phyloP scores from a whole-genome alignment of 2,113 vertebrate genomes.

The Upupa epops region DNA sequence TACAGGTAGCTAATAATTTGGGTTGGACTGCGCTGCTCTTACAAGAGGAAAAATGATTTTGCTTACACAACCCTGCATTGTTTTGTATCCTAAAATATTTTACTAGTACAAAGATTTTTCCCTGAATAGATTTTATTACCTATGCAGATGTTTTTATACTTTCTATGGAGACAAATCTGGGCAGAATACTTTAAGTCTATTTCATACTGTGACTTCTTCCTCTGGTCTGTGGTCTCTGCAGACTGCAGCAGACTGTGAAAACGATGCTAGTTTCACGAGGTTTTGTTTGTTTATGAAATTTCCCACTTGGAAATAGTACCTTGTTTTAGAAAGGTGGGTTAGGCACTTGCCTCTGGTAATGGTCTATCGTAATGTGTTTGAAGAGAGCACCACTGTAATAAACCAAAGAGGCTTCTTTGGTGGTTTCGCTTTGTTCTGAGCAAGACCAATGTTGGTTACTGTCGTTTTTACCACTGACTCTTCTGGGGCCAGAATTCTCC shows the following conservation, averaged over 20 bases:
- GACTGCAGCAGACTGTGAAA: neutral
- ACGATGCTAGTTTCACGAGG: neutral
- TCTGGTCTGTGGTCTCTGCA: slow-evolving; percentile 8
- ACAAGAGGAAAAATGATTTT: neutral
- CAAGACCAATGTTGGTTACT: neutral
- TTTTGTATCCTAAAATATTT: neutral
- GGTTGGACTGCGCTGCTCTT: neutral
- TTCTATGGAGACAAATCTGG: neutral
- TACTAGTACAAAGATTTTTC: neutral
- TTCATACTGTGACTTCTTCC: neutral
- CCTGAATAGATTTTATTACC: slow-evolving; percentile 1
- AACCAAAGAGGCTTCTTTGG: neutral
- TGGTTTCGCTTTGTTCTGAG: neutral
- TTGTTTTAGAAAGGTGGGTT: slow-evolving; percentile 23
- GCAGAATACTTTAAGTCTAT: neutral
- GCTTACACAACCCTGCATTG: neutral
- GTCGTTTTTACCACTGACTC: neutral
- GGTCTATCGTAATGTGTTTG: neutral
- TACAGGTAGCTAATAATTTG: neutral
- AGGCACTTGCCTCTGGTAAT: neutral
- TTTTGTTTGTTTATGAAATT: neutral
- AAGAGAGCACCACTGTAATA: slow-evolving; percentile 33
- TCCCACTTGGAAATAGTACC: slow-evolving; percentile 1
- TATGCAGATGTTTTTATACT: neutral
- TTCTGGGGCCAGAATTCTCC: neutral